Evolutionary conservation across 2,113 vertebrate species (phyloP), one percentile per base, ranked within the genome.

Genomic region (Morone saxatilis): DNA sequence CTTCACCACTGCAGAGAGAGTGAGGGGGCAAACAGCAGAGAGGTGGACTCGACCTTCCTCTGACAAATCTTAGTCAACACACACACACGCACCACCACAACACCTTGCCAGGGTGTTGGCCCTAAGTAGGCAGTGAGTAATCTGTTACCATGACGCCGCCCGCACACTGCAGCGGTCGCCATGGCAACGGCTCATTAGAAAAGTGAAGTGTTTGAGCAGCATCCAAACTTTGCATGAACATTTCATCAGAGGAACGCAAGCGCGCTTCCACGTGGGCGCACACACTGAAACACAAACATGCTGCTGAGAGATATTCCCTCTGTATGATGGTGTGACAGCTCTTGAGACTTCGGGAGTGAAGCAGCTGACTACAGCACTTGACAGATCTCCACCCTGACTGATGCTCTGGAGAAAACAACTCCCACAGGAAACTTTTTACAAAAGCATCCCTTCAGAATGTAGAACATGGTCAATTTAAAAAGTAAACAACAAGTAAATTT

Each of bases 1-100:
- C 78, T 62, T 91, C 69, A 82, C 85, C 85, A 82, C 86, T 91
- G 86, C 86, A 88, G 83, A 86, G 81, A 16, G 65, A 62, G 62
- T 43, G 45, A 81, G 72, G 81, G 36, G 16, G 53, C 12, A n/a
- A 71, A 68, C 53, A 69, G 67, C 69, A 70, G 53, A 75, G 69
- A 86, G 78, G 72, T 72, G 63, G 83, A 83, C 51, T 73, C 51
- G 70, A 84, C 79, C 84, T 88, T 87, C 38, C 69, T 84, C 74
- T 60, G 61, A 78, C 59, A 38, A 79, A 76, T 81, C 68, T 65
- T 20, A 82, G 63, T 47, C 41, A 19, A 61, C 74, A 54, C 59
- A 22, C 60, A 38, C 54, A 50, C 16, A 57, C 66, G 48, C 63
- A 47, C 3, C 77, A 48, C 43, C 45, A 65, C 61, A 61, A 91